Evolutionary conservation across 1,140 invertebrate species (phyloP), one percentile per base, ranked within the genome.

Genomic region (Eurosta solidaginis): DNA sequence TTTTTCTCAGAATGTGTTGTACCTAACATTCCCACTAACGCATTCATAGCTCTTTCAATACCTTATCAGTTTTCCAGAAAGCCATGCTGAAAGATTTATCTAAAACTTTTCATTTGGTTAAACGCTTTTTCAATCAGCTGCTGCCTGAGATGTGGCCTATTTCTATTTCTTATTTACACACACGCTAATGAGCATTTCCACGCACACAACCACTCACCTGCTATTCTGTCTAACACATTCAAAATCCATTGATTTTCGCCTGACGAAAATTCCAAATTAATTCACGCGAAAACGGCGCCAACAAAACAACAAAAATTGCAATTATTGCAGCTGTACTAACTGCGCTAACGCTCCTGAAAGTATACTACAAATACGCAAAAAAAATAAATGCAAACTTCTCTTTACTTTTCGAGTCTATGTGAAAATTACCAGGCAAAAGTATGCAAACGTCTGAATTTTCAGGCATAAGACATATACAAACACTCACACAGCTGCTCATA

Each of bases 171-270:
- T 33, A n/a, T 17, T 36, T n/a, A 40, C n/a, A 68, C 22, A 25
- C 20, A 25, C 22, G 49, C 0, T 9, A 52, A 27, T 1, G 6
- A 10, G 0, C 20, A 54, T 3, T 3, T 0, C 7, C 50, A 4
- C 59, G 2, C n/a, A 42, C 3, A n/a, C 29, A 36, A n/a, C 1
- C 17, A 63, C 10, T 63, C 54, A 33, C 17, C 33, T 68, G 59
- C 59, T n/a, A n/a, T n/a, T n/a, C n/a, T n/a, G n/a, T n/a, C n/a
- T n/a, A n/a, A n/a, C n/a, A n/a, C n/a, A n/a, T n/a, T n/a, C n/a
- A n/a, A n/a, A n/a, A n/a, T n/a, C n/a, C 59, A 68, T 68, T 40
- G 59, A 68, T 68, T 68, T 22, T 33, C n/a, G n/a, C 9, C 59
- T 40, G 36, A 17, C 59, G 22, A 68, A 9, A 42, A 22, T n/a